A percentile compares a stretch with the other conserved stretches of the same genome.
Conservation (phyloP, 2,797 vertebrate genomes). For the Picus viridis region DNA sequence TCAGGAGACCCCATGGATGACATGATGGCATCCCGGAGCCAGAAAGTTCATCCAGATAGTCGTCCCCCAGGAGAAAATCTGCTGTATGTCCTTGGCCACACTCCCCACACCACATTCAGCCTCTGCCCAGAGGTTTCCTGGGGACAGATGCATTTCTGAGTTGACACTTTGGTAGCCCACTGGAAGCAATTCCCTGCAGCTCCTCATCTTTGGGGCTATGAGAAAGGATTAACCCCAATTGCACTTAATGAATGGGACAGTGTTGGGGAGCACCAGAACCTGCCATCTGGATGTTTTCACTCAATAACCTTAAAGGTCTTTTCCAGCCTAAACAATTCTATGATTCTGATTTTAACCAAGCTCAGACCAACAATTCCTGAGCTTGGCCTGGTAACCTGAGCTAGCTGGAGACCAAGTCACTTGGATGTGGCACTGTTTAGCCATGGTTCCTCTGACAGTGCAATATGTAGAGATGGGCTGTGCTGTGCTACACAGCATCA, state of each 20-base stretch:
- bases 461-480: accelerated
- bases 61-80: not conserved
- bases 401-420: accelerated
- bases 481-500: not conserved
- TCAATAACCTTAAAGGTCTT: not conserved
- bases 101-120: not conserved
- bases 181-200: not conserved
- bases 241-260: not conserved
- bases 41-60: not conserved
- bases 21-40: not conserved
- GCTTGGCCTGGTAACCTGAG: accelerated
- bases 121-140: not conserved
- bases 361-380: accelerated
- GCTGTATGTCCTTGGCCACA: accelerated
- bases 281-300: not conserved
- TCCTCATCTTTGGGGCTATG: not conserved
- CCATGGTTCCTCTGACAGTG: too few species aligned
- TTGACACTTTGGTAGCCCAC: not conserved
- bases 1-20: not conserved
- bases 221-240: not conserved
- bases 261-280: not conserved
- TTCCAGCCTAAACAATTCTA: not conserved
- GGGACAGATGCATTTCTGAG: not conserved
- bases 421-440: not conserved
- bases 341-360: not conserved